Evolutionary conservation across 1,140 invertebrate genomes (phyloP), one percentile per base, ranked within the genome.

Genomic region (Eupeodes corollae): DNA sequence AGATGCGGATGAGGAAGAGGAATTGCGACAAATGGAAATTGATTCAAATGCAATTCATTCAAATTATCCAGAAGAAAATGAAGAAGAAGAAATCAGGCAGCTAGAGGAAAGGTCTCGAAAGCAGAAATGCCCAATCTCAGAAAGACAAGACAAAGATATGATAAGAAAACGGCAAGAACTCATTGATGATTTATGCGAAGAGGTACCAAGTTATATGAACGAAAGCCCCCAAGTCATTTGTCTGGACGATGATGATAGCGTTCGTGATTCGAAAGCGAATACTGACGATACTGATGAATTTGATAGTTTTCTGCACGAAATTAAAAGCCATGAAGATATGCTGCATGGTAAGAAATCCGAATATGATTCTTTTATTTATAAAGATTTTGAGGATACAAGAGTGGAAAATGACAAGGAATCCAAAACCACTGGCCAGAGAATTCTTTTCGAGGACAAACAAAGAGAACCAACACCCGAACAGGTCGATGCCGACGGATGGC

Each of bases 401-500:
- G n/a, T 49, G 44, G 40, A 34, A 46, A 15, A 44, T 38, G 26
- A 41, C 9, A 38, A 49, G 43, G 42, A 18, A 15, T 13, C 49
- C 33, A 12, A 41, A 21, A 13, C n/a, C 48, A 40, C 39, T 38
- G 12, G 21, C 46, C 51, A 52, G 41, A 47, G 51, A 2, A 50
- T 49, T 18, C 16, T n/a, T 48, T 6, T 43, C 48, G 33, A 12
- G 33, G 18, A 32, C 35, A 48, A 32, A 42, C 16, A 30, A 32
- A 43, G 35, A n/a, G 1, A 1, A 44, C 6, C 31, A 2, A 41
- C n/a, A 11, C 26, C 37, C 6, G 9, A 31, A 2, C 30, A 44
- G 45, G 16, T 64, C 8, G 63, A 67, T 44, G 61, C 64, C 14
- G 63, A 67, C 50, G 63, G 63, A 0, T 67, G 49, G 49, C 46